Conservation (phyloP, 2,888 invertebrate species). For the Chymomyza amoena region DNA sequence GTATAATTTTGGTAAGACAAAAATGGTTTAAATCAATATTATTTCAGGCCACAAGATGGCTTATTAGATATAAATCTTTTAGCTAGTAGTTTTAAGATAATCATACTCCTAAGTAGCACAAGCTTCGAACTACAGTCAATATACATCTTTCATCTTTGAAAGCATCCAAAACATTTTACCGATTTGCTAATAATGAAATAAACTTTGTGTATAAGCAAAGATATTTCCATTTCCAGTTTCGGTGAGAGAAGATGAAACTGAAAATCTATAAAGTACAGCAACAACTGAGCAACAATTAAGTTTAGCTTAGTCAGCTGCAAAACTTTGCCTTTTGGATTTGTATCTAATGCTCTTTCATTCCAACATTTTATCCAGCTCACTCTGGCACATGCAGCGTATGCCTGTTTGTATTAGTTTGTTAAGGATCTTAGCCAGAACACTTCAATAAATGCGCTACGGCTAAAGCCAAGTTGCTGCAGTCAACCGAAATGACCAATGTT, state of each 20-base stretch:
- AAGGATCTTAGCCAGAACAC: background rate
- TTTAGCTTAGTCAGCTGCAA: background rate
- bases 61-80: too few relatives aligned
- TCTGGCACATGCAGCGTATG: background rate
- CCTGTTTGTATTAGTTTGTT: slow-evolving; percentile 16
- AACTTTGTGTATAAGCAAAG: background rate
- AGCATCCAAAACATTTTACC: slow-evolving; percentile 44
- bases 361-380: background rate
- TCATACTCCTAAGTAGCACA: too few relatives aligned
- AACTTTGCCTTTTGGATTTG: background rate
- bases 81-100: too few relatives aligned
- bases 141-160: too few relatives aligned
- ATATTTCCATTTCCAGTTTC: slow-evolving; percentile 25
- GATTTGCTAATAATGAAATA: slow-evolving; percentile 70
- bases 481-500: background rate
- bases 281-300: slow-evolving; percentile 16
- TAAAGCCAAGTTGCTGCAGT: background rate
- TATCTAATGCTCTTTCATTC: background rate
- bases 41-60: too few relatives aligned
- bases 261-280: slow-evolving; percentile 52
- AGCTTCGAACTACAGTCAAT: too few relatives aligned
- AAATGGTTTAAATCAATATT: too few relatives aligned
- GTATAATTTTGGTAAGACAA: too few relatives aligned
- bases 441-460: background rate
- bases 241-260: slow-evolving; percentile 39